These are phyloP conservation scores for Linnaemya tessellans DNA, from an alignment of 2,888 invertebrate genomes.

Conservation along the genomic window DNA sequence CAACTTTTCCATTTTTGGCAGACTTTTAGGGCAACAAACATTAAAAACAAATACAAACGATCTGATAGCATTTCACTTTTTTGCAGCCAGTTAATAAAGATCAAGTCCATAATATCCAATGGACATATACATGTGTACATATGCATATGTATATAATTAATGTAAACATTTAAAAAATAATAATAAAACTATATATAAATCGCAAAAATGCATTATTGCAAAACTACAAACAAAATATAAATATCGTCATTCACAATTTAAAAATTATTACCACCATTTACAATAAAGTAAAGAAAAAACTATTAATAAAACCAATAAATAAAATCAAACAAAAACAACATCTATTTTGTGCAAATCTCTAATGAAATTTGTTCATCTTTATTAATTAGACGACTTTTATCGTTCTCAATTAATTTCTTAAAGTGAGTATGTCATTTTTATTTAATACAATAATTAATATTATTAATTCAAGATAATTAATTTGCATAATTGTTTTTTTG, in stretches of 20 bases:
- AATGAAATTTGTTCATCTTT: constrained; percentile 51
- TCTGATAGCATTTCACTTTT: too few relatives aligned
- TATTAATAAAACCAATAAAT: constrained; percentile 13
- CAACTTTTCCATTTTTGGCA: too few relatives aligned
- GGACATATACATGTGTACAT: neutral
- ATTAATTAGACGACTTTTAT: constrained; percentile 41
- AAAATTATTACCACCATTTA: constrained; percentile 30
- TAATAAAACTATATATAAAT: constrained; percentile 9
- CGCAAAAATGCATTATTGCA: constrained; percentile 10
- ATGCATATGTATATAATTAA: neutral
- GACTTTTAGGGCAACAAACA: too few relatives aligned
- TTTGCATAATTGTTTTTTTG: neutral
- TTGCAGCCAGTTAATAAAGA: too few relatives aligned
- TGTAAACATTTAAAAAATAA: neutral
- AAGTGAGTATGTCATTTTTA: constrained; percentile 41
- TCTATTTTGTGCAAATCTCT: constrained; percentile 39
- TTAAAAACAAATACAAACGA: too few relatives aligned
- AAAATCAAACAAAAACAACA: constrained; percentile 11
- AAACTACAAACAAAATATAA: constrained; percentile 20
- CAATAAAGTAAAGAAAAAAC: constrained; percentile 23
- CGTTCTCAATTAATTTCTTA: constrained; percentile 31
- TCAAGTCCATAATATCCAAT: neutral
- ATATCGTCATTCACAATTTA: constrained; percentile 17
- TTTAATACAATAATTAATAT: constrained; percentile 18
- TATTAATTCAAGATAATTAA: constrained; percentile 20